A percentile compares a stretch with the other conserved stretches of the same genome.
phyloP scores from a whole-genome alignment of 2,888 invertebrate genomes.

The Ochlodes sylvanus region DNA sequence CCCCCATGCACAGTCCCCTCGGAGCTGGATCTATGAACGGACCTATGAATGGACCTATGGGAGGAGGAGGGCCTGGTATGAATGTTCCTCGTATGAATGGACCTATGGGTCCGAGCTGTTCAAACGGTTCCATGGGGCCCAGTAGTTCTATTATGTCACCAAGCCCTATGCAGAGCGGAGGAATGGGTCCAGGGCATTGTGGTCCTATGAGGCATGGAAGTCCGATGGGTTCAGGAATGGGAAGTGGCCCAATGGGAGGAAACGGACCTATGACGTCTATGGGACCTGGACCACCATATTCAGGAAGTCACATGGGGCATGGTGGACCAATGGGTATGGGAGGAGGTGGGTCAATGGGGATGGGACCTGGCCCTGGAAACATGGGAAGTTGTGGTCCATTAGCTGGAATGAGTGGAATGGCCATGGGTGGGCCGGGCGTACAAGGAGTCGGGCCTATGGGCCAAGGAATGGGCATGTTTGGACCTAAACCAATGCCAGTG shows the following conservation, averaged over 20 bases:
- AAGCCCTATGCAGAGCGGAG: constrained; percentile 80
- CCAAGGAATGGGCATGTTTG: constrained; percentile 86
- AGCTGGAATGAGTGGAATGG: constrained; percentile 83
- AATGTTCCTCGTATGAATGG: constrained; percentile 84
- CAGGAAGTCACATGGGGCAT: constrained; percentile 80
- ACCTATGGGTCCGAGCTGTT: constrained; percentile 83
- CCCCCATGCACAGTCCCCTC: constrained; percentile 90
- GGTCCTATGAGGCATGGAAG: constrained; percentile 83
- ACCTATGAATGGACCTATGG: constrained; percentile 84
- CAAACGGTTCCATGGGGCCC: constrained; percentile 85
- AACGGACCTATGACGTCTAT: constrained; percentile 80
- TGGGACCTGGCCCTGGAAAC: constrained; percentile 78
- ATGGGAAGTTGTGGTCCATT: constrained; percentile 81
- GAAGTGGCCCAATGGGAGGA: constrained; percentile 84
- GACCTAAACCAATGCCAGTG: constrained; percentile 96
- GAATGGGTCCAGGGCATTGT: constrained; percentile 82
- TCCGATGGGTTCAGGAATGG: constrained; percentile 84
- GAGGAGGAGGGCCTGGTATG: constrained; percentile 86
- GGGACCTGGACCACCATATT: constrained; percentile 80
- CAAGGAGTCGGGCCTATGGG: constrained; percentile 86
- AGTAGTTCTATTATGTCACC: constrained; percentile 84
- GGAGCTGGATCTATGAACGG: constrained; percentile 85
- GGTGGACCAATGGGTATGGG: constrained; percentile 83
- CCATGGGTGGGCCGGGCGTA: constrained; percentile 81
- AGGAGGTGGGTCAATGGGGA: constrained; percentile 76